Percentiles rank a stretch among this genome's conserved stretches.
phyloP scores from a whole-genome alignment of 1,140 invertebrate species.

The Cydia strobilella region DNA sequence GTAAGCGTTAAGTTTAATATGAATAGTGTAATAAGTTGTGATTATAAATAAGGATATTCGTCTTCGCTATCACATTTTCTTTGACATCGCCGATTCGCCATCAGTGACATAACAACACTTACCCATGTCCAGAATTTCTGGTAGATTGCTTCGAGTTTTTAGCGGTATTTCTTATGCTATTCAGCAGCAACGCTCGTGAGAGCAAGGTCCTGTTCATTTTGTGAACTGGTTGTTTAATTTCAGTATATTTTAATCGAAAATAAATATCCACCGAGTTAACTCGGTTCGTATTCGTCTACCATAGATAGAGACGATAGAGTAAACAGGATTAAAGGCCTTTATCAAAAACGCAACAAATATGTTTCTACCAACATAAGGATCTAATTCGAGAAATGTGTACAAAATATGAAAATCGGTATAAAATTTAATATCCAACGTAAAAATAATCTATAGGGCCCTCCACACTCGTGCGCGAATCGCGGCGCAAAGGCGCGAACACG shows the following conservation, averaged over 20 bases:
- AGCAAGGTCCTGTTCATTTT: constrained; percentile 60
- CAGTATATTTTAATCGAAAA: neutral
- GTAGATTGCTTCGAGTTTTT: constrained; percentile 60
- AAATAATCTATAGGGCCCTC: no score
- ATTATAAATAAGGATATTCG: neutral
- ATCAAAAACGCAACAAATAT: neutral
- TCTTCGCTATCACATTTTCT: neutral
- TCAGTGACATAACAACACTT: constrained; percentile 66
- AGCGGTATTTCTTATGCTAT: constrained; percentile 54
- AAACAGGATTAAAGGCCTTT: neutral
- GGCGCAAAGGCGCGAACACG: no score
- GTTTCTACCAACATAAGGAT: neutral
- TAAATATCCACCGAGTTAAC: neutral
- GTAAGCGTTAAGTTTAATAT: neutral
- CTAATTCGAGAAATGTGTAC: neutral
- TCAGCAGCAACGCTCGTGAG: constrained; percentile 55
- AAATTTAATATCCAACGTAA: neutral
- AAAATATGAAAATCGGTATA: no score
- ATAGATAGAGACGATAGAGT: no score
- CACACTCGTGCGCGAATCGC: no score
- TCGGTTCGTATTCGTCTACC: neutral
- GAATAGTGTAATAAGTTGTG: neutral
- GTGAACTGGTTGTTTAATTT: constrained; percentile 10
- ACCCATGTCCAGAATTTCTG: constrained; percentile 70
- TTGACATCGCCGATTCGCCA: neutral